Conservation (phyloP, 2,888 invertebrate genomes). For the Dasysyrphus albostriatus region DNA sequence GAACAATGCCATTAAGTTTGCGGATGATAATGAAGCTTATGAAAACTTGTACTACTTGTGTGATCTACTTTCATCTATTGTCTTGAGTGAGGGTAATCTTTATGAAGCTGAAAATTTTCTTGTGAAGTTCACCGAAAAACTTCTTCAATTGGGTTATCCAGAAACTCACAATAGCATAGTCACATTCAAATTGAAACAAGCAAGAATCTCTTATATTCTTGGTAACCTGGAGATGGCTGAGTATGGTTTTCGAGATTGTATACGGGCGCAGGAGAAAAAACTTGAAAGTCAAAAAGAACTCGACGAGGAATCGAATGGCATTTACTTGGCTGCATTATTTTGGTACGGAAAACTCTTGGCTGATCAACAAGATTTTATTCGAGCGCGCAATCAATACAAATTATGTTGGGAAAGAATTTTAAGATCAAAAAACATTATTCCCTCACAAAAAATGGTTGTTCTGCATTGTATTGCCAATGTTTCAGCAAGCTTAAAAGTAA, state of each 20-base stretch:
- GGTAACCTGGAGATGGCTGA: slow-evolving; percentile 82
- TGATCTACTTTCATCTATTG: slow-evolving; percentile 83
- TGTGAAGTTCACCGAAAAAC: slow-evolving; percentile 83
- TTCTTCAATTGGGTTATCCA: slow-evolving; percentile 81
- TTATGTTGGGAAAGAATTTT: slow-evolving; percentile 82
- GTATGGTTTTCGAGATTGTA: slow-evolving; percentile 83
- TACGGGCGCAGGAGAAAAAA: slow-evolving; percentile 82
- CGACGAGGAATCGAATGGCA: slow-evolving; percentile 82
- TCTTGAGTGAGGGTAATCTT: slow-evolving; percentile 82
- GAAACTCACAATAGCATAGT: slow-evolving; percentile 83
- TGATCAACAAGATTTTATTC: slow-evolving; percentile 77
- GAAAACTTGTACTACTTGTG: slow-evolving; percentile 79
- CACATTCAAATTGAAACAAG: slow-evolving; percentile 83
- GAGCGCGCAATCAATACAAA: slow-evolving; percentile 82
- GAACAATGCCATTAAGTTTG: slow-evolving; percentile 82
- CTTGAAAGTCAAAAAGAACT: slow-evolving; percentile 80
- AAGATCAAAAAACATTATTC: slow-evolving; percentile 82
- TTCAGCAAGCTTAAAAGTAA: slow-evolving; percentile 66
- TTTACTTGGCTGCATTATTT: slow-evolving; percentile 84
- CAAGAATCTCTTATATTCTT: slow-evolving; percentile 83
- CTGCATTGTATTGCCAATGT: slow-evolving; percentile 83
- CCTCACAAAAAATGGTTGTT: slow-evolving; percentile 84
- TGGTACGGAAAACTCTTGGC: slow-evolving; percentile 84
- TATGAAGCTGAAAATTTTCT: slow-evolving; percentile 82
- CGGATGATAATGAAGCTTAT: slow-evolving; percentile 82